Base-by-base conservation (phyloP, 2,888 invertebrate species). In the Byasa hedistus region DNA sequence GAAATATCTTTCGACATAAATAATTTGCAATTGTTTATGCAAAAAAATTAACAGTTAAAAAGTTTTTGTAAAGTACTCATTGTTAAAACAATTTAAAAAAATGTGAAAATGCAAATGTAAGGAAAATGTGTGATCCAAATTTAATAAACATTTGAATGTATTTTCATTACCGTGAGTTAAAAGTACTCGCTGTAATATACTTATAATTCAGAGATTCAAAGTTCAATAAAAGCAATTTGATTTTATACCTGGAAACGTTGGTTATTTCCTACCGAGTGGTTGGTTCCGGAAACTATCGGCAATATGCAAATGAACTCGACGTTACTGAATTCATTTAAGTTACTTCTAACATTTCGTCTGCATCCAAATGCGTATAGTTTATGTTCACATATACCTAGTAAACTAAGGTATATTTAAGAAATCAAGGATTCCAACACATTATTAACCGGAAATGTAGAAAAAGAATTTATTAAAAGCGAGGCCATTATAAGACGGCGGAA, bases 251-350 rank as follows among this genome's bases (percentile, higher is more conserved):
- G 21, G 59, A 66, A 62, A 55, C 48, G 58, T 55, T 36, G 62
- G 62, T 55, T 48, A 66, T 66, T 66, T 66, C 59, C 62, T 58
- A 62, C 58, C 22, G 57, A 62, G 58, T 66, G 44, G 58, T 59
- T 59, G 48, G 62, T 62, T 66, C 62, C 66, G 58, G 66, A 55
- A 66, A 59, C 62, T 59, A 66, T 62, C 58, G 59, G 55, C 51
- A 63, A 62, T 59, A 66, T 66, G 61, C 58, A 66, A 66, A 66
- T 62, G 66, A 61, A 57, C 21, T 66, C 61, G n/a, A 57, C 32
- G 52, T 66, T 44, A 54, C 57, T 54, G 57, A 66, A 62, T 62
- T 61, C 52, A 58, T 65, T 65, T 39, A 66, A 61, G 52, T 66
- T 61, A 61, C 61, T 58, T 58, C 39, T 59, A n/a, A 60, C 23